Conservation (phyloP, 1,140 invertebrate genomes). For the Formica exsecta region DNA sequence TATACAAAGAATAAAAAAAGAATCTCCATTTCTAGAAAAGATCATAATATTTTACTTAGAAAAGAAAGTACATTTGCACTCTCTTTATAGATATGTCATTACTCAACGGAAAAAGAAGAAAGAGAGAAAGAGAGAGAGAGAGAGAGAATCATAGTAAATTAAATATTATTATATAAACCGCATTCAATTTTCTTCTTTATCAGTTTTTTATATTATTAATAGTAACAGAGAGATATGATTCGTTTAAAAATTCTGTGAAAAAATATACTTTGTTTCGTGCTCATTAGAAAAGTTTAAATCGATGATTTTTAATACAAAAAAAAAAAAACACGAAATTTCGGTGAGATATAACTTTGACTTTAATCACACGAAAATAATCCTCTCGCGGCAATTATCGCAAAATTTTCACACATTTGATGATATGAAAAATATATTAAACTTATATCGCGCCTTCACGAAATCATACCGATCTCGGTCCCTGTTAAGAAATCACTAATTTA, state of each 20-base stretch:
- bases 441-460: neutral
- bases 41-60: too few relatives aligned
- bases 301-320: neutral
- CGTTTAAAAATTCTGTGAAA: neutral
- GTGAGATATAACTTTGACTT: neutral
- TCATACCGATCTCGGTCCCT: conserved; percentile 7
- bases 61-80: too few relatives aligned
- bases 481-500: conserved; percentile 44
- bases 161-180: neutral
- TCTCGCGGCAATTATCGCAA: neutral
- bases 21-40: too few relatives aligned
- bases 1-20: too few relatives aligned
- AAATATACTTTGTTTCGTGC: too few relatives aligned
- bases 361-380: neutral
- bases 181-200: neutral
- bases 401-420: neutral
- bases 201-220: neutral
- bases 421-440: neutral
- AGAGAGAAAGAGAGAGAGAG: too few relatives aligned
- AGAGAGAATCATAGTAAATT: too few relatives aligned
- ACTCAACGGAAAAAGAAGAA: too few relatives aligned
- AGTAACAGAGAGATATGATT: neutral
- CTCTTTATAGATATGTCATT: too few relatives aligned
- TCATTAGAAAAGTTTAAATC: neutral
- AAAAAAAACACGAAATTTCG: neutral